phyloP scores from a whole-genome alignment of 2,888 invertebrate species.

The Amphipyra tragopoginis region DNA sequence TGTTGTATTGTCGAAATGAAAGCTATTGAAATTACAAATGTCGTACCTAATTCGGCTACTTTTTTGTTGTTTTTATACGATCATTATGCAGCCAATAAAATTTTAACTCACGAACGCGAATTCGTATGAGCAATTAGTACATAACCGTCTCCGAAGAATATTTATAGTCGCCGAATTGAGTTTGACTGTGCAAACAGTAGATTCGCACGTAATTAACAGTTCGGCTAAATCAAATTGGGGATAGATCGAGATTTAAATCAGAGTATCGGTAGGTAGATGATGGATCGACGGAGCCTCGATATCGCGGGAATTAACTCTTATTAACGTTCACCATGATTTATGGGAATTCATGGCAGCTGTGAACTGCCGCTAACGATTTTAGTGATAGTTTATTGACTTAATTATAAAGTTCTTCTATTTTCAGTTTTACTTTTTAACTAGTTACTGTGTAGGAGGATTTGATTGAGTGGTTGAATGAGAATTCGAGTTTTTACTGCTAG shows the following conservation, averaged over 20 bases:
- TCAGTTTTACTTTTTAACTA: slow-evolving; percentile 9
- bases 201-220: slow-evolving; percentile 53
- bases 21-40: too few relatives aligned
- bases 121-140: slow-evolving; percentile 7
- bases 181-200: slow-evolving; percentile 42
- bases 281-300: slow-evolving; percentile 56
- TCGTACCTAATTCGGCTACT: too few relatives aligned
- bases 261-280: slow-evolving; percentile 51
- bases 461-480: background rate
- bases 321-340: slow-evolving; percentile 69
- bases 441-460: slow-evolving; percentile 3
- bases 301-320: slow-evolving; percentile 64
- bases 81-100: background rate
- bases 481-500: slow-evolving; percentile 6
- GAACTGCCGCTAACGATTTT: slow-evolving; percentile 25
- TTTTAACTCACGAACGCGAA: background rate
- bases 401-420: slow-evolving; percentile 2
- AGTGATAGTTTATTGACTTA: slow-evolving; percentile 10
- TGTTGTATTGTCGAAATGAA: too few relatives aligned
- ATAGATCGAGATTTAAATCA: slow-evolving; percentile 55
- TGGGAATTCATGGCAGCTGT: slow-evolving; percentile 60
- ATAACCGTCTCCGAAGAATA: slow-evolving; percentile 25
- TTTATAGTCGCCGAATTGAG: slow-evolving; percentile 24
- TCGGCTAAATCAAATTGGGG: slow-evolving; percentile 49
- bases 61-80: too few relatives aligned